Evolutionary conservation across 2,888 invertebrate species (phyloP).

Genomic region (Rhaphigaster nebulosa): DNA sequence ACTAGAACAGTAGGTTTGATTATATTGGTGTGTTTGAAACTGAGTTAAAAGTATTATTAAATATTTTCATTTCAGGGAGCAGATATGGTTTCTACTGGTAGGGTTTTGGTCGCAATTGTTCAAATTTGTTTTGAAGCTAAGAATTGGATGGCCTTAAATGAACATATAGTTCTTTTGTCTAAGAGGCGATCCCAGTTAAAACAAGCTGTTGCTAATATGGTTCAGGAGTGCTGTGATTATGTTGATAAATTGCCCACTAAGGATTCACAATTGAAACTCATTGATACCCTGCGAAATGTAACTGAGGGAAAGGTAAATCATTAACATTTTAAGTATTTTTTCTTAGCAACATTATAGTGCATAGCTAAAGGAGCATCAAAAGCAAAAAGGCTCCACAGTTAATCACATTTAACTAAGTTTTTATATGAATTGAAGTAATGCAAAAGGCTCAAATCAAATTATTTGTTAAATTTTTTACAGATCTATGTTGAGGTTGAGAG

Average conservation of each 20-base stretch:
- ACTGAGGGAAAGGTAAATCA: slow-evolving; percentile 90
- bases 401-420: neutral
- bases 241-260: slow-evolving; percentile 93
- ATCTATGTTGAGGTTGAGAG: slow-evolving; percentile 99
- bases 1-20: slow-evolving; percentile 83
- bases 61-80: slow-evolving; percentile 77
- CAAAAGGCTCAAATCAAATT: neutral
- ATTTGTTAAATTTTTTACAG: slow-evolving; percentile 68
- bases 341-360: neutral
- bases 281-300: slow-evolving; percentile 94
- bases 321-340: neutral
- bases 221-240: slow-evolving; percentile 94
- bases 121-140: slow-evolving; percentile 91
- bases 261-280: slow-evolving; percentile 91
- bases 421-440: neutral
- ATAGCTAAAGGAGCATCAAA: no score
- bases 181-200: slow-evolving; percentile 97
- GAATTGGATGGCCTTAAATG: slow-evolving; percentile 94
- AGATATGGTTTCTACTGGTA: slow-evolving; percentile 94
- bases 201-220: slow-evolving; percentile 96
- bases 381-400: no score
- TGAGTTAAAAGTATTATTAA: neutral
- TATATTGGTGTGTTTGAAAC: neutral
- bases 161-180: slow-evolving; percentile 90
- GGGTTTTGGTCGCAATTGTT: slow-evolving; percentile 92